Conservation (phyloP, 2,113 vertebrate species). For the Chamaea fasciata region DNA sequence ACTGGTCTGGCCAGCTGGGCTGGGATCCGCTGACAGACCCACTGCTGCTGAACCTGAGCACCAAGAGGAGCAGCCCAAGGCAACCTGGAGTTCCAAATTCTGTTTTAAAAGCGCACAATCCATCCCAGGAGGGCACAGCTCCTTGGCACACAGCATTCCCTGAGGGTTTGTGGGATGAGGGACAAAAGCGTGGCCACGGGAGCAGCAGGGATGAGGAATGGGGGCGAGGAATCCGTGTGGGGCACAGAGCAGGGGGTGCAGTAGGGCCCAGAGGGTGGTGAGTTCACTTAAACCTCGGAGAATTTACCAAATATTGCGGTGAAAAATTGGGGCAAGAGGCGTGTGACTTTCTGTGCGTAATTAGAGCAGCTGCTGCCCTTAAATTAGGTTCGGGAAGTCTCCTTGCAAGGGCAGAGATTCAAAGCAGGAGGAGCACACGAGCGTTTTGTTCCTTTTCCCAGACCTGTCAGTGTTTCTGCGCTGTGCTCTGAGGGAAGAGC, state of each 20-base stretch:
- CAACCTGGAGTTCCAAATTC: neutral
- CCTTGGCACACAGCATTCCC: neutral
- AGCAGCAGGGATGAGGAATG: neutral
- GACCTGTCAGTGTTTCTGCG: neutral
- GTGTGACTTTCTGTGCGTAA: neutral
- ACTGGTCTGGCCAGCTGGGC: neutral
- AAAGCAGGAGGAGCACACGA: neutral
- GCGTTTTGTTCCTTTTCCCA: neutral
- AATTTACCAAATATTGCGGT: neutral
- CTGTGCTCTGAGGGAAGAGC: neutral
- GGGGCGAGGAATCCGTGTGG: accelerated
- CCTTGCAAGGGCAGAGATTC: neutral
- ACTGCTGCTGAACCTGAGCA: neutral
- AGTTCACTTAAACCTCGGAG: neutral
- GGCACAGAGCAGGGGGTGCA: neutral
- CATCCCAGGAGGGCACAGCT: neutral
- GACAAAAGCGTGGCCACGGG: neutral
- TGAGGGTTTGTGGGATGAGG: neutral
- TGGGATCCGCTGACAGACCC: neutral
- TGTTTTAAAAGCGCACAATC: neutral
- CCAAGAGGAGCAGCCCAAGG: neutral
- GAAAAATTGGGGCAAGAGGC: neutral
- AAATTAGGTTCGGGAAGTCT: neutral
- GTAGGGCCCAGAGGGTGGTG: neutral
- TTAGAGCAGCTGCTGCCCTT: neutral